phyloP scores from a whole-genome alignment of 2,113 vertebrate genomes.

The Cyphomyrus plagiostoma region DNA sequence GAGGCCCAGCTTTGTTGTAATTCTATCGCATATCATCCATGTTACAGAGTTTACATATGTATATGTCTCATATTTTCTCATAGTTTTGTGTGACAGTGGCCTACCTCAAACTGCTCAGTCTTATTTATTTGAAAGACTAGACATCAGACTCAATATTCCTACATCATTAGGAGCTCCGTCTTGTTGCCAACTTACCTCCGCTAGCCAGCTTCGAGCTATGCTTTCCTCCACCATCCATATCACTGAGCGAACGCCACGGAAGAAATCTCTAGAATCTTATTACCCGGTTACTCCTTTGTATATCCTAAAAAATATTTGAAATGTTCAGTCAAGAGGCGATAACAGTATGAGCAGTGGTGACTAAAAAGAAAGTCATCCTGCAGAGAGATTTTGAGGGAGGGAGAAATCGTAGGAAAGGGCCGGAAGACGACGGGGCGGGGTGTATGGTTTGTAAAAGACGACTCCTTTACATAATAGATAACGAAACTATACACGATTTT shows the following conservation, averaged over 20 bases:
- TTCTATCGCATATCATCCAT: not conserved
- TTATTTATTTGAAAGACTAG: not conserved
- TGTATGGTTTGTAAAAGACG: not conserved
- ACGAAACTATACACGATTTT: not conserved
- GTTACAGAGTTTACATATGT: not conserved
- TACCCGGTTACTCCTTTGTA: not conserved
- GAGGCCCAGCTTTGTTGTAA: not conserved
- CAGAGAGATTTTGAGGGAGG: not conserved
- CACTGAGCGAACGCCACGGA: not conserved
- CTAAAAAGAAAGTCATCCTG: conserved; percentile 7
- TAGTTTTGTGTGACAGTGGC: not conserved
- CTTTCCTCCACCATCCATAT: not conserved
- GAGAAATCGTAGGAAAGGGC: not conserved
- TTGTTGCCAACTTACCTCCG: not conserved
- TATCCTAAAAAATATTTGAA: not conserved
- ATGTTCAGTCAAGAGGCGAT: not conserved
- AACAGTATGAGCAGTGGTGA: not conserved
- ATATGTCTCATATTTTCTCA: not conserved
- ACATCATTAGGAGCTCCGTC: not conserved
- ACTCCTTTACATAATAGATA: not conserved
- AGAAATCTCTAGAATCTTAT: not conserved
- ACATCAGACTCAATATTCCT: not conserved
- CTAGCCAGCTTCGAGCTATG: not conserved
- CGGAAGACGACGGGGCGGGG: not conserved
- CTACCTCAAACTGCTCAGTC: not conserved